phyloP scores from a whole-genome alignment of 2,113 vertebrate species.

The Platycercus adscitus region DNA sequence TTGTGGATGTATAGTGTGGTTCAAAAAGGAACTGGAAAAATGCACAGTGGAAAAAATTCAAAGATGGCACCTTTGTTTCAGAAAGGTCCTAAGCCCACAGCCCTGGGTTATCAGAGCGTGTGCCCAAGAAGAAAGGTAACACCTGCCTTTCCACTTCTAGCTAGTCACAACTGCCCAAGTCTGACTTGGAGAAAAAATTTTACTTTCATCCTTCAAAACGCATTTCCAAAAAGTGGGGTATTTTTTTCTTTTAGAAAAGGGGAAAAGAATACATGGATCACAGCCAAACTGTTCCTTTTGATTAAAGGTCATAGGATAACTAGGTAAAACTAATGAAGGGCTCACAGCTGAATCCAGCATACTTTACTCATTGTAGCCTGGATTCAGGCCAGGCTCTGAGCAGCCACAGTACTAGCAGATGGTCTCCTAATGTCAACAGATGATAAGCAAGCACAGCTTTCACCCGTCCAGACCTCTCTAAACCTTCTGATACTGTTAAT shows the following conservation, averaged over 20 bases:
- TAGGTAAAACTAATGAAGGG: neutral
- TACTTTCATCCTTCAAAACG: neutral
- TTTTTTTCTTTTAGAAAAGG: neutral
- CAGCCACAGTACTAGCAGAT: neutral
- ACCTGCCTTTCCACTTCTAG: neutral
- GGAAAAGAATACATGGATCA: neutral
- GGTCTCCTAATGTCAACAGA: neutral
- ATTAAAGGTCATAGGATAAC: neutral
- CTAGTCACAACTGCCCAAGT: neutral
- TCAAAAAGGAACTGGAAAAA: neutral
- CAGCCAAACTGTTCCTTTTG: neutral
- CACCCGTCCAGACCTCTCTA: neutral
- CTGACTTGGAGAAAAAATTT: neutral
- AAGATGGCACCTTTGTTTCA: neutral
- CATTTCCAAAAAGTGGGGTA: neutral
- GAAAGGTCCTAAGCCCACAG: neutral
- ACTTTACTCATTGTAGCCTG: neutral
- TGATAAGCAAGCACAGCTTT: neutral
- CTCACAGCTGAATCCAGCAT: neutral
- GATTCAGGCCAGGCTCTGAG: neutral
- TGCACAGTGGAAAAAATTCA: neutral
- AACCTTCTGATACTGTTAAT: neutral
- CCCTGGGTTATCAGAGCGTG: accelerated
- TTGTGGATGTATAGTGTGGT: neutral
- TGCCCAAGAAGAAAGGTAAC: neutral